Evolutionary conservation across 2,888 invertebrate genomes (phyloP), one percentile per base, ranked within the genome.

Genomic region (Conchocele bisecta): DNA sequence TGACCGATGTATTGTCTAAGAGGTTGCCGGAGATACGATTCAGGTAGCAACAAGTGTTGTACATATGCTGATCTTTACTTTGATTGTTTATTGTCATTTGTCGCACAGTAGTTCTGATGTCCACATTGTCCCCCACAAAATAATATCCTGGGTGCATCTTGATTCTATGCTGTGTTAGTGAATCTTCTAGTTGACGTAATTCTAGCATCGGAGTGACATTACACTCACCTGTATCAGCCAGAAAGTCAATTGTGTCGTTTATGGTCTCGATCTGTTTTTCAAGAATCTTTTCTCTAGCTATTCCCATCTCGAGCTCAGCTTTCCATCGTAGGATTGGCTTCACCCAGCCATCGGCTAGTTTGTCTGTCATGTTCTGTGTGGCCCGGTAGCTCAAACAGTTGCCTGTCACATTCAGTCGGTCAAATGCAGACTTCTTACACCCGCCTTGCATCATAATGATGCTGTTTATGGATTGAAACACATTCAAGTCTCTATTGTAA

Each of bases 41-140:
- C 26, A 56, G 20, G 31, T 68, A 74, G 17, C 56, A 42, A 51
- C 65, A 74, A 29, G 61, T 69, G 15, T 64, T 53, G 22, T 51
- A 70, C 70, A 70, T 70, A 26, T 70, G 64, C n/a, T 58, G 58
- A 29, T 65, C 70, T 26, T 65, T 70, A 13, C 22, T 22, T 39
- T 74, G 74, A 29, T 57, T 64, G 13, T 37, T 42, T 15, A 22
- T 3, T 4, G 67, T 54, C 67, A 68, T 73, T 15, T 68, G 58
- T n/a, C 73, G 22, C 1, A 73, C 73, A 42, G 58, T 33, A 13
- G 68, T 74, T 28, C 44, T 22, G 31, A 75, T 44, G 22, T 75
- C 69, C 20, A 75, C 74, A 61, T 75, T 75, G 48, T 70, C 70
- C 4, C 74, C 74, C 4, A 74, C 69, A 65, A 74, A 74, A 37